These are phyloP conservation scores for Gambelia wislizenii DNA, from an alignment of 2,797 vertebrate species.

Conservation along the genomic window DNA sequence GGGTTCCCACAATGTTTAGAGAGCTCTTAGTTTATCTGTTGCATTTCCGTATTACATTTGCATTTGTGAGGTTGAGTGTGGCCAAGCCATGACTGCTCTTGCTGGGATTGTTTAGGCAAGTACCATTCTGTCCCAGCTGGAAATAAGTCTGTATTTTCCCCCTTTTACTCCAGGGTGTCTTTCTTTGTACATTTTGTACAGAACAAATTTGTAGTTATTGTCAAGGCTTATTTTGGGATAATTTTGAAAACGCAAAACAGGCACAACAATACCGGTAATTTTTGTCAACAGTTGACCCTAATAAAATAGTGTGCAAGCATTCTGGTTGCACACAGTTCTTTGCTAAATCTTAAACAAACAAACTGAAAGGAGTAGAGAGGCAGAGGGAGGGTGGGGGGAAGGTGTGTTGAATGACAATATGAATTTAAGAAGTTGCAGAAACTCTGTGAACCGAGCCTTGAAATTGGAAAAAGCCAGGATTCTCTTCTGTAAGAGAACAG, in stretches of 20 bases:
- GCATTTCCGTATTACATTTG: background rate
- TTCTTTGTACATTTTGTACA: background rate
- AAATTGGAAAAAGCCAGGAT: background rate
- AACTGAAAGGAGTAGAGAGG: too few relatives aligned
- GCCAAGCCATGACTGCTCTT: background rate
- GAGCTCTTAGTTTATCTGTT: background rate
- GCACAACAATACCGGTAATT: background rate
- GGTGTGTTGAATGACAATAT: background rate
- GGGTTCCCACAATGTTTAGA: background rate
- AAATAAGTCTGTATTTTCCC: background rate
- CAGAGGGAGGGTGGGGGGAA: background rate
- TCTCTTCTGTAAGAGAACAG: background rate
- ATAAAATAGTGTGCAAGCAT: background rate
- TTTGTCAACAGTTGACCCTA: too few relatives aligned
- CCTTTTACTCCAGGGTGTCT: background rate
- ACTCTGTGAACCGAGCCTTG: background rate
- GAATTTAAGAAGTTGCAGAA: background rate
- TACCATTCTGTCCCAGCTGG: background rate
- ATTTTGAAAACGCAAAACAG: background rate
- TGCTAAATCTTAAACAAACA: background rate
- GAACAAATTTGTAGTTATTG: background rate
- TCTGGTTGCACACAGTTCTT: background rate
- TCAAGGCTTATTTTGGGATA: background rate
- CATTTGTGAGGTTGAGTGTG: background rate
- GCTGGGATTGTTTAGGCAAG: background rate